Percentiles rank a stretch among this genome's conserved stretches.
Conservation (phyloP, 2,113 vertebrate genomes). For the Probosciger aterrimus region DNA sequence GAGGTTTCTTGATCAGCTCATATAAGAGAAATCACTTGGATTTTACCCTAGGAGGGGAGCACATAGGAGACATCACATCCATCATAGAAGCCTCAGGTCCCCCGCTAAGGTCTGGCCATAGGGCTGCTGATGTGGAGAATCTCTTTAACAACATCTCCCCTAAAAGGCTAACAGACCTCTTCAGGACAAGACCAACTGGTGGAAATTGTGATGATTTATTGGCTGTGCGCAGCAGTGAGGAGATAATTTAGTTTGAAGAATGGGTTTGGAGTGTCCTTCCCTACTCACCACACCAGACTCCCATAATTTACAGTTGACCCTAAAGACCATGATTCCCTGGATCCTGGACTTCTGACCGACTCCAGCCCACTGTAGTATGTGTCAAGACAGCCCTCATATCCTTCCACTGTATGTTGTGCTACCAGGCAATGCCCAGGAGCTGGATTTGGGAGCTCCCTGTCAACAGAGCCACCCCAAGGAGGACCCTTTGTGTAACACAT, state of each 20-base stretch:
- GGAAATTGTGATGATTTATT: background rate
- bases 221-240: background rate
- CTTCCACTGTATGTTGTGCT: background rate
- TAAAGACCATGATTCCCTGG: background rate
- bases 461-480: background rate
- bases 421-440: background rate
- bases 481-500: background rate
- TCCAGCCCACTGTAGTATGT: background rate
- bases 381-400: background rate
- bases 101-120: background rate
- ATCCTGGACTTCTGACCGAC: background rate
- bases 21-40: background rate
- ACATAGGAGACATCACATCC: accelerated
- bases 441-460: background rate
- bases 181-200: background rate
- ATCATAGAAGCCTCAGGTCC: background rate
- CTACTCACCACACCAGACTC: background rate
- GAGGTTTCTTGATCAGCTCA: background rate
- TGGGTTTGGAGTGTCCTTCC: background rate
- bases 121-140: background rate
- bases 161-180: background rate
- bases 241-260: background rate
- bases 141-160: background rate
- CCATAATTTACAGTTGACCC: background rate
- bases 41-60: background rate